Conservation (phyloP, 2,113 vertebrate genomes). For the Lasiurus cinereus region DNA sequence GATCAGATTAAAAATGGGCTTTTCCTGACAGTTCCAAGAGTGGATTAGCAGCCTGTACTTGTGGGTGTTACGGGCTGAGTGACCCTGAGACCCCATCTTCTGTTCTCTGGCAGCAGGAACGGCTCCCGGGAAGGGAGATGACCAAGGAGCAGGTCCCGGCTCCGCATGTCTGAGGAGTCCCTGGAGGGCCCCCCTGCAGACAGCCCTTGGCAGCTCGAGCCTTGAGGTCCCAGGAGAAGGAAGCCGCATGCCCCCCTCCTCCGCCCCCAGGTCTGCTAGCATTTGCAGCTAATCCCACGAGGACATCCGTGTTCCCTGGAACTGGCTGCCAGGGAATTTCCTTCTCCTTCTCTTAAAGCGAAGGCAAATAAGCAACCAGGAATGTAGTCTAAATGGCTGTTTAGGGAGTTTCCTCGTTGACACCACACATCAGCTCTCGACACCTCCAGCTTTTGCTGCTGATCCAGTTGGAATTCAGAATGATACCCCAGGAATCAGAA, state of each 20-base stretch:
- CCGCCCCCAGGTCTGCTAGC: background rate
- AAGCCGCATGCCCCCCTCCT: too few relatives aligned
- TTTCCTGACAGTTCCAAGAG: background rate
- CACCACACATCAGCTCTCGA: background rate
- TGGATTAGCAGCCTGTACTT: slow-evolving; percentile 10
- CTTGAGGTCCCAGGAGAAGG: background rate
- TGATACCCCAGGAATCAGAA: slow-evolving; percentile 40
- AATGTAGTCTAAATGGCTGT: slow-evolving; percentile 49
- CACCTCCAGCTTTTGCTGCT: background rate
- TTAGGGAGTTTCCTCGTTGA: slow-evolving; percentile 76
- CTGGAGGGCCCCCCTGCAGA: background rate
- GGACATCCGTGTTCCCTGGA: background rate
- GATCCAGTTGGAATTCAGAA: slow-evolving; percentile 55
- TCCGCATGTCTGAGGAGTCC: background rate
- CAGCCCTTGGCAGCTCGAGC: background rate
- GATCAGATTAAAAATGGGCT: slow-evolving; percentile 54
- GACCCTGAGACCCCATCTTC: background rate
- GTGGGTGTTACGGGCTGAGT: background rate
- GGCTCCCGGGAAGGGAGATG: background rate
- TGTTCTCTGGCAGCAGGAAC: background rate
- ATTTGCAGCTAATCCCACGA: background rate
- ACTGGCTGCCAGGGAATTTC: slow-evolving; percentile 69
- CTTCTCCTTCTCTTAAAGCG: background rate
- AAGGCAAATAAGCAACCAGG: slow-evolving; percentile 39
- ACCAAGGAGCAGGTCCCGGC: background rate